These are phyloP conservation scores for Drosophila kambysellisi DNA, from an alignment of 2,888 invertebrate species.

Conservation along the genomic window DNA sequence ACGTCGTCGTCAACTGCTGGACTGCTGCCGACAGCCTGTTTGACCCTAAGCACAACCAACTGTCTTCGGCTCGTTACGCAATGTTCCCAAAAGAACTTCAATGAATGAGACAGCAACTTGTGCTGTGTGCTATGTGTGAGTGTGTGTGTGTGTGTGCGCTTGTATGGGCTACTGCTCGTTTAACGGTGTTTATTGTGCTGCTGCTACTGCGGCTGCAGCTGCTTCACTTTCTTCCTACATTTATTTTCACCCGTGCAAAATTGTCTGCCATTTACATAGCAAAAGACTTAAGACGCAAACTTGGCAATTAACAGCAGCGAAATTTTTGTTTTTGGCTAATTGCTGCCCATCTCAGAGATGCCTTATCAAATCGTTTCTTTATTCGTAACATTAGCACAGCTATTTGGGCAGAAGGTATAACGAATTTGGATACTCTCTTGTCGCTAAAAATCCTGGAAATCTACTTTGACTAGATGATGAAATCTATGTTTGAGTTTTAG, in stretches of 20 bases:
- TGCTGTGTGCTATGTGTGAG: conserved; percentile 1
- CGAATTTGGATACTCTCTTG: conserved; percentile 25
- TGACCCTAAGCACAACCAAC: conserved; percentile 57
- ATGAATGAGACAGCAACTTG: conserved; percentile 48
- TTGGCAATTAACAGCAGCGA: conserved; percentile 75
- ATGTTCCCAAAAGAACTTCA: conserved; percentile 63
- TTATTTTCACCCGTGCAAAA: conserved; percentile 56
- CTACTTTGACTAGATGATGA: background rate
- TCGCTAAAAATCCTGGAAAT: background rate
- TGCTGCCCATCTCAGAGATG: conserved; percentile 38
- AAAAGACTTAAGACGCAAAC: conserved; percentile 56
- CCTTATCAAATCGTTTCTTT: conserved; percentile 37
- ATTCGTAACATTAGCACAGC: conserved; percentile 18
- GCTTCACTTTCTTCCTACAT: conserved; percentile 61
- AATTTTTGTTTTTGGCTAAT: conserved; percentile 60
- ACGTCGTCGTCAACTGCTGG: background rate
- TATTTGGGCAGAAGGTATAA: background rate
- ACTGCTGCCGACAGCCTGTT: conserved; percentile 9
- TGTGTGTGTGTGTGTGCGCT: conserved; percentile 9
- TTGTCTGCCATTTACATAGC: conserved; percentile 62
- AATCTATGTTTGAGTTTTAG: background rate
- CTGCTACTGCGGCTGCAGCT: conserved; percentile 19
- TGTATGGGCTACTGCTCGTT: conserved; percentile 42
- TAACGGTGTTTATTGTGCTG: conserved; percentile 49
- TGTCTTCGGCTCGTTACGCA: conserved; percentile 54